These are phyloP conservation scores for Trigoniulus corallinus DNA, from an alignment of 1,140 invertebrate species.

Conservation along the genomic window DNA sequence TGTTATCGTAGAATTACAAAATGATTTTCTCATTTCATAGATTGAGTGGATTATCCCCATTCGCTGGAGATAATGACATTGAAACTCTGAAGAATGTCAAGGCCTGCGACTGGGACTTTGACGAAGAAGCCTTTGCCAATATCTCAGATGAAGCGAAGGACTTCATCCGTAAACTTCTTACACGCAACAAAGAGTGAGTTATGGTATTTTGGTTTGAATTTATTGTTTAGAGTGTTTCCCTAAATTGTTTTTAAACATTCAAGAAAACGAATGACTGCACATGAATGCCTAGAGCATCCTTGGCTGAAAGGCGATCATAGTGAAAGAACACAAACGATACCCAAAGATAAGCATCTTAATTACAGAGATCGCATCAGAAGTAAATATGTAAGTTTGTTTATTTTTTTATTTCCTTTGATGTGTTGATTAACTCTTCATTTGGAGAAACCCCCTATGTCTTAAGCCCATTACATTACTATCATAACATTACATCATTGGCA, in stretches of 20 bases:
- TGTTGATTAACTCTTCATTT: too few species aligned
- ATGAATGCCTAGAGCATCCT: conserved; percentile 86
- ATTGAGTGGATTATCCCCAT: conserved; percentile 91
- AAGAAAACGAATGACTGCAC: conserved; percentile 92
- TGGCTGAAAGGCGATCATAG: conserved; percentile 80
- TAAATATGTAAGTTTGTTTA: conserved; percentile 28
- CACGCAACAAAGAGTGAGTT: conserved; percentile 85
- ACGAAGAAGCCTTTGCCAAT: conserved; percentile 76
- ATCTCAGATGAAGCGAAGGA: conserved; percentile 96
- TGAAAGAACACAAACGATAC: conserved; percentile 50
- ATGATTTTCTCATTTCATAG: conserved; percentile 28
- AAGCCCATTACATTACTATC: background rate
- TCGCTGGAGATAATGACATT: conserved; percentile 95
- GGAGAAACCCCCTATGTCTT: too few species aligned
- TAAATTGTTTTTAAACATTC: conserved; percentile 16
- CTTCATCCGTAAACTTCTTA: conserved; percentile 81
- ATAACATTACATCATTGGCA: background rate
- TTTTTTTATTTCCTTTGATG: too few species aligned
- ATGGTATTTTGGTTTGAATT: background rate
- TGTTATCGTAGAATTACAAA: too few species aligned
- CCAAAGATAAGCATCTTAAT: conserved; percentile 60
- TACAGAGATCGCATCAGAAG: conserved; percentile 69
- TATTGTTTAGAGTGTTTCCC: background rate
- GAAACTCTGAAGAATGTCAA: conserved; percentile 97
- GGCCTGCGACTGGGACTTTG: conserved; percentile 97